These are phyloP conservation scores for Sminthurinus aureus DNA, from an alignment of 2,888 invertebrate species.

Conservation along the genomic window DNA sequence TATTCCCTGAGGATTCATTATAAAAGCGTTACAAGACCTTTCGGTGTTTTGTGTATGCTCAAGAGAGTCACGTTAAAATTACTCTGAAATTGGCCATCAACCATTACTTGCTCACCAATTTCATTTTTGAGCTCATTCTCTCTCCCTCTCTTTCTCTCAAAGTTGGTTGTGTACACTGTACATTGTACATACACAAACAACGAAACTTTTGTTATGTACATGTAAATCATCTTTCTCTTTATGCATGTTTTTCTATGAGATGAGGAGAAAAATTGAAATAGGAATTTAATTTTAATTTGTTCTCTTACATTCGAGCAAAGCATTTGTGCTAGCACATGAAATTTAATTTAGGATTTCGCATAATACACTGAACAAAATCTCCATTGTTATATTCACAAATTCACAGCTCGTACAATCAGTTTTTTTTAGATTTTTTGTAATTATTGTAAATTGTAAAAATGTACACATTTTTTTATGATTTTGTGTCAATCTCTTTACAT, in stretches of 20 bases:
- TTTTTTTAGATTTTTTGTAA: no score
- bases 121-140: constrained; percentile 22
- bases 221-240: background rate
- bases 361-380: background rate
- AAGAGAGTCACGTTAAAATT: constrained; percentile 16
- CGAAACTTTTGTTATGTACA: no score
- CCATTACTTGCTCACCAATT: constrained; percentile 30
- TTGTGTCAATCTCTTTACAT: no score
- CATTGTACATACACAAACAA: no score
- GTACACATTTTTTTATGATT: no score
- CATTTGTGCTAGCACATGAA: background rate
- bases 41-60: constrained; percentile 12
- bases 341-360: background rate
- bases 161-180: background rate
- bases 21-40: constrained; percentile 30
- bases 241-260: background rate
- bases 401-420: no score
- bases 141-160: background rate
- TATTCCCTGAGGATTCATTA: constrained; percentile 34
- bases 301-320: background rate
- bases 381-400: no score
- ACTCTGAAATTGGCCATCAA: constrained; percentile 37
- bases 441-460: no score
- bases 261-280: background rate
- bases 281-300: background rate